phyloP scores from a whole-genome alignment of 2,888 invertebrate genomes.

The Ophion costatus region DNA sequence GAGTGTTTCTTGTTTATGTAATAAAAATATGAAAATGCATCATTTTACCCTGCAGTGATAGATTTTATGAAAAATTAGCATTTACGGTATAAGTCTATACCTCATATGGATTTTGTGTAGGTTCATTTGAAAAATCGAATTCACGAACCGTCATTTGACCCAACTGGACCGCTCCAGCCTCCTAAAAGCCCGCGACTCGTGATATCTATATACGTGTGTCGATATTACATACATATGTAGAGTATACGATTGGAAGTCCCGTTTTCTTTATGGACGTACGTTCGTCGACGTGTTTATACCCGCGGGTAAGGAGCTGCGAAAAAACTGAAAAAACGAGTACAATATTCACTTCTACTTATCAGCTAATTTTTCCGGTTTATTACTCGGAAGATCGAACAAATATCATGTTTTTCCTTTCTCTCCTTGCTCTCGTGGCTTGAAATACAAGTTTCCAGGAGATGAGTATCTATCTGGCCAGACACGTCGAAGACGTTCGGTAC shows the following conservation, averaged over 20 bases:
- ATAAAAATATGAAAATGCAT: too few species aligned
- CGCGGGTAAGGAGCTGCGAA: background rate
- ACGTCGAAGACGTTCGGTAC: slow-evolving; percentile 18
- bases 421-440: background rate
- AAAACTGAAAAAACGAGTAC: background rate
- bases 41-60: too few species aligned
- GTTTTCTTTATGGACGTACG: slow-evolving; percentile 39
- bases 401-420: background rate
- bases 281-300: slow-evolving; percentile 22
- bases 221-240: background rate
- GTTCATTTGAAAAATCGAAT: too few species aligned
- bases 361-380: background rate
- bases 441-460: background rate
- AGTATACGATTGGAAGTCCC: slow-evolving; percentile 19
- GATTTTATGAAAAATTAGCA: too few species aligned
- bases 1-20: too few species aligned
- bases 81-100: too few species aligned
- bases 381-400: background rate
- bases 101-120: too few species aligned
- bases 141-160: too few species aligned
- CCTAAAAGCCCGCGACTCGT: background rate
- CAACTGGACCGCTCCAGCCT: too few species aligned
- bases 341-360: slow-evolving; percentile 26
- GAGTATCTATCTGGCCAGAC: slow-evolving; percentile 8
- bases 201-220: background rate